Percentiles rank a stretch among this genome's conserved stretches.
Conservation (phyloP, 1,140 invertebrate genomes). For the Leucophenga varia region DNA sequence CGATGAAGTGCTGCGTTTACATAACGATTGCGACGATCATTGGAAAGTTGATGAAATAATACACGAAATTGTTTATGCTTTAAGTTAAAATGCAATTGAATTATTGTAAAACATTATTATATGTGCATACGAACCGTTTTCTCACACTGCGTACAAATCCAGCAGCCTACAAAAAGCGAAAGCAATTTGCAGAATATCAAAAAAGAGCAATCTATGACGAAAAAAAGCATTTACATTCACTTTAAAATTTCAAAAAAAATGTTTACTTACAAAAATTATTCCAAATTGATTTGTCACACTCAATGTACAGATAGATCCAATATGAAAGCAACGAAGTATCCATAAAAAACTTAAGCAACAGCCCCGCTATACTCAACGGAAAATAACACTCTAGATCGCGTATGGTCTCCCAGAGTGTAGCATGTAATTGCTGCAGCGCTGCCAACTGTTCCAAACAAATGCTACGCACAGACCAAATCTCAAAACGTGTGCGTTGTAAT, state of each 20-base stretch:
- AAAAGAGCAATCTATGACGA: too few species aligned
- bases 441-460: constrained; percentile 13
- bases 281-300: not conserved
- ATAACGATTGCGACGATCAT: constrained; percentile 20
- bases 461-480: constrained; percentile 7
- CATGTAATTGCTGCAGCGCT: constrained; percentile 16
- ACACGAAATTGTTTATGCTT: constrained; percentile 20
- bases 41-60: constrained; percentile 14
- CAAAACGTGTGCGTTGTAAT: constrained; percentile 9
- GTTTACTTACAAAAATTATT: too few species aligned
- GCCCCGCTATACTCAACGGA: constrained; percentile 13
- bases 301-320: constrained; percentile 25
- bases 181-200: too few species aligned
- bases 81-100: too few species aligned
- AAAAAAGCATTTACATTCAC: too few species aligned
- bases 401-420: constrained; percentile 21
- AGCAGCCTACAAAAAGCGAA: constrained; percentile 23
- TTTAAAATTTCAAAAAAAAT: too few species aligned
- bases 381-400: constrained; percentile 24
- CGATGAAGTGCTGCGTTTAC: constrained; percentile 18
- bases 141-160: constrained; percentile 26
- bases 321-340: constrained; percentile 23
- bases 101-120: too few species aligned
- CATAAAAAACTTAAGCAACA: constrained; percentile 25
- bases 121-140: not conserved